A percentile compares a stretch with the other conserved stretches of the same genome.
phyloP scores from a whole-genome alignment of 2,888 invertebrate genomes.

The Latheticus oryzae region DNA sequence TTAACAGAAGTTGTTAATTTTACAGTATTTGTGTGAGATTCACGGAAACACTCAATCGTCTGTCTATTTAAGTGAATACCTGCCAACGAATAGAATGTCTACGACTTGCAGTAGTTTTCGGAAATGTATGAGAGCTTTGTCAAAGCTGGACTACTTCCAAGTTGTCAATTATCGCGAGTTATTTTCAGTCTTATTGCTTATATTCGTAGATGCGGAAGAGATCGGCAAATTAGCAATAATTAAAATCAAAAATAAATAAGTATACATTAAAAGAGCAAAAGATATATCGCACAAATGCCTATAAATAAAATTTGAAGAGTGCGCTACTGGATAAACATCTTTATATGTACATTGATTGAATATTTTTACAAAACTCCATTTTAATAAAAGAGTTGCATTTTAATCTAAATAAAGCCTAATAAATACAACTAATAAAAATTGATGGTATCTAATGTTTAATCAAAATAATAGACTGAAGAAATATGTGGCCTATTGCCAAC shows the following conservation, averaged over 20 bases:
- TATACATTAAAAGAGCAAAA: too few species aligned
- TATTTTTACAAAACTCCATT: too few species aligned
- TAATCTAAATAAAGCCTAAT: too few species aligned
- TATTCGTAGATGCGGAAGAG: conserved; percentile 26
- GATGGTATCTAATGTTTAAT: too few species aligned
- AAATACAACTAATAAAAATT: too few species aligned
- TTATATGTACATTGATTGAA: too few species aligned
- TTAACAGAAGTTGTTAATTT: conserved; percentile 19
- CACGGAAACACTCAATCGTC: conserved; percentile 31
- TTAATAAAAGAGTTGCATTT: too few species aligned
- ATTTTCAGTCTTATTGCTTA: conserved; percentile 13
- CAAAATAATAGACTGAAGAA: too few species aligned
- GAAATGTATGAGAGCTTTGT: conserved; percentile 33
- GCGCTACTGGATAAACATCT: too few species aligned
- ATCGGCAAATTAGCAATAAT: background rate
- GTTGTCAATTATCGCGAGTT: conserved; percentile 31
- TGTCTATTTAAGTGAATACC: conserved; percentile 29
- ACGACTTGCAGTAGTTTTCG: conserved; percentile 23
- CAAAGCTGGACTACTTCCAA: conserved; percentile 33
- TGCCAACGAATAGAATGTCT: conserved; percentile 24
- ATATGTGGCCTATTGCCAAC: conserved; percentile 24
- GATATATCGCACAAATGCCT: too few species aligned
- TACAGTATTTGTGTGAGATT: conserved; percentile 20
- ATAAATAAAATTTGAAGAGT: too few species aligned
- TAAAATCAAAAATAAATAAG: conserved; percentile 11